phyloP scores from a whole-genome alignment of 1,140 invertebrate genomes.

The Penaeus indicus region DNA sequence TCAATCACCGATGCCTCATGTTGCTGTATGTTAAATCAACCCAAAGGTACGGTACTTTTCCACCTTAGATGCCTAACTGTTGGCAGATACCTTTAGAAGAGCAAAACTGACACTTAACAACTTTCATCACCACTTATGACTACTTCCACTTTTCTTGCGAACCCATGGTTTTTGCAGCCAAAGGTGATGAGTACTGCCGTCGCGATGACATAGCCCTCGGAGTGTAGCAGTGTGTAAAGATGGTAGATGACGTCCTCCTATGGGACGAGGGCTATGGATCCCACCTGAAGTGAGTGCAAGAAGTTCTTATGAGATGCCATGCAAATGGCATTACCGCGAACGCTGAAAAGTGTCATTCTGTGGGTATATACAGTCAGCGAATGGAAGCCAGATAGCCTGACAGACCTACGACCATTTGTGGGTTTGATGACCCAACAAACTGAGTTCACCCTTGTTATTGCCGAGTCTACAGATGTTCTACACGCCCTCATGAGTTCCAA shows the following conservation, averaged over 20 bases:
- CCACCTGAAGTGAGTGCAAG: not conserved
- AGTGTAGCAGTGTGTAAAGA: not conserved
- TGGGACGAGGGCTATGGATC: not conserved
- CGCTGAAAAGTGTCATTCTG: no score
- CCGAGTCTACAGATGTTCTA: no score
- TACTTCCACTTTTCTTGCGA: not conserved
- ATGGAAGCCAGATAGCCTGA: no score
- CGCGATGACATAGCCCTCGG: not conserved
- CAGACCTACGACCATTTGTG: no score
- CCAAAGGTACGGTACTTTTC: not conserved
- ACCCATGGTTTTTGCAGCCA: not conserved
- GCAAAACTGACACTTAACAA: not conserved
- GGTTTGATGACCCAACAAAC: no score
- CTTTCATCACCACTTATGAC: not conserved
- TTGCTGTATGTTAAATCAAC: not conserved
- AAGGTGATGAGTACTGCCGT: not conserved
- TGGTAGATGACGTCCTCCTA: no score
- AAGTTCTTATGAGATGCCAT: constrained; percentile 3
- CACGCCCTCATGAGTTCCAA: no score
- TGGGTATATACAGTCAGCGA: no score
- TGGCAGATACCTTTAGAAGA: not conserved
- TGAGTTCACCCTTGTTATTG: no score
- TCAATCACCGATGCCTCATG: not conserved
- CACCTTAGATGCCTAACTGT: not conserved
- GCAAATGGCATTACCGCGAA: not conserved